Conservation (phyloP, 2,888 invertebrate species). For the Sminthurinus aureus region DNA sequence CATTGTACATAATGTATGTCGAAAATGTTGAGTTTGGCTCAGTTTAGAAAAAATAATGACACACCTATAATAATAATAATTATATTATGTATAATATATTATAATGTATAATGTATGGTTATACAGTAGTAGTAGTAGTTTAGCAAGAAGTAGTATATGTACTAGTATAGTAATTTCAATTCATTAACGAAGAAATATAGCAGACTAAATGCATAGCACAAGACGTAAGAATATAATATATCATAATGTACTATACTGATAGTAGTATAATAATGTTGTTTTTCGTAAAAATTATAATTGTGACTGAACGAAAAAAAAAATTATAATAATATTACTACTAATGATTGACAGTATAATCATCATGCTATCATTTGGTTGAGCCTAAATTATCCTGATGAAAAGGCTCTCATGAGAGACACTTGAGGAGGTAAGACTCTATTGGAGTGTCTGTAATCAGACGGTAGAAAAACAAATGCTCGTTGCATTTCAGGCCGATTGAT, state of each 20-base stretch:
- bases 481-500: conserved; percentile 91
- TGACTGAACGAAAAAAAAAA: conserved; percentile 63
- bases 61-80: neutral
- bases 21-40: conserved; percentile 10
- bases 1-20: neutral
- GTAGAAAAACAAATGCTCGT: conserved; percentile 94
- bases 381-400: too few relatives aligned
- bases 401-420: too few relatives aligned
- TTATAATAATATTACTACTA: too few relatives aligned
- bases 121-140: too few relatives aligned
- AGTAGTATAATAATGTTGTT: neutral
- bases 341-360: too few relatives aligned
- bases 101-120: too few relatives aligned
- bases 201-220: conserved; percentile 10
- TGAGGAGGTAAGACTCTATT: conserved; percentile 68
- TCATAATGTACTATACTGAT: neutral
- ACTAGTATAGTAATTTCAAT: conserved; percentile 5
- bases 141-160: neutral
- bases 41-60: neutral
- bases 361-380: too few relatives aligned
- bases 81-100: too few relatives aligned
- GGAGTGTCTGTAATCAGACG: conserved; percentile 87
- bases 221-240: conserved; percentile 1
- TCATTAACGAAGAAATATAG: conserved; percentile 18
- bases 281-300: conserved; percentile 22